A percentile compares a stretch with the other conserved stretches of the same genome.
Conservation (phyloP, 1,140 invertebrate species). For the Drosophila eugracilis region DNA sequence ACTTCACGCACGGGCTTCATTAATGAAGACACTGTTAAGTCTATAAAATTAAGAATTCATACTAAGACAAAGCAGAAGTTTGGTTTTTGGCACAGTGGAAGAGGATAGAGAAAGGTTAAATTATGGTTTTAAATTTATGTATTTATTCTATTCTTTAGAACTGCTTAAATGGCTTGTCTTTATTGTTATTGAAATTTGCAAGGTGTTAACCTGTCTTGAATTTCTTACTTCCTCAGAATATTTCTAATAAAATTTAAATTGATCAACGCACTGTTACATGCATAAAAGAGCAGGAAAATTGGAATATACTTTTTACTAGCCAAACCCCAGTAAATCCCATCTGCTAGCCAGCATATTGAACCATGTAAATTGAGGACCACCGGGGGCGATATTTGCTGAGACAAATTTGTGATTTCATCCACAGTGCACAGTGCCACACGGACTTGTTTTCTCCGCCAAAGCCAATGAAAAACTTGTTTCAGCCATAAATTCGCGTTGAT, state of each 20-base stretch:
- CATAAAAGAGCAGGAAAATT: slow-evolving; percentile 1
- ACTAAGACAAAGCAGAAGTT: slow-evolving; percentile 12
- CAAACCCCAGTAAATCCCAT: slow-evolving; percentile 5
- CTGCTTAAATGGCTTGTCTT: neutral
- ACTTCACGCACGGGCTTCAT: slow-evolving; percentile 26
- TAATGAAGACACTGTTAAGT: slow-evolving; percentile 58
- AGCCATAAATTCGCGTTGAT: slow-evolving; percentile 60
- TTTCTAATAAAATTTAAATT: too few species aligned
- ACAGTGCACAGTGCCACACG: slow-evolving; percentile 39
- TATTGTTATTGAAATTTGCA: neutral
- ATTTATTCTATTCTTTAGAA: neutral
- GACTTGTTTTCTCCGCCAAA: slow-evolving; percentile 18
- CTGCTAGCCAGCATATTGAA: slow-evolving; percentile 10
- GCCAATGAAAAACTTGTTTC: slow-evolving; percentile 62
- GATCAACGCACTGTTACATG: too few species aligned
- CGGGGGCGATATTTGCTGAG: slow-evolving; percentile 36
- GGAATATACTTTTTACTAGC: slow-evolving; percentile 12
- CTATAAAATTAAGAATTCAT: slow-evolving; percentile 44
- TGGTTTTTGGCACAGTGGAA: slow-evolving; percentile 25
- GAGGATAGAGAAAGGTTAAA: neutral
- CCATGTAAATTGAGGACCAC: slow-evolving; percentile 24
- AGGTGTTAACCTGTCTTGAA: neutral
- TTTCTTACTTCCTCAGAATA: neutral
- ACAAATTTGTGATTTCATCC: slow-evolving; percentile 37
- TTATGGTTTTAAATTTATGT: neutral